phyloP scores from a whole-genome alignment of 2,888 invertebrate species.

The Limnephilus rhombicus region DNA sequence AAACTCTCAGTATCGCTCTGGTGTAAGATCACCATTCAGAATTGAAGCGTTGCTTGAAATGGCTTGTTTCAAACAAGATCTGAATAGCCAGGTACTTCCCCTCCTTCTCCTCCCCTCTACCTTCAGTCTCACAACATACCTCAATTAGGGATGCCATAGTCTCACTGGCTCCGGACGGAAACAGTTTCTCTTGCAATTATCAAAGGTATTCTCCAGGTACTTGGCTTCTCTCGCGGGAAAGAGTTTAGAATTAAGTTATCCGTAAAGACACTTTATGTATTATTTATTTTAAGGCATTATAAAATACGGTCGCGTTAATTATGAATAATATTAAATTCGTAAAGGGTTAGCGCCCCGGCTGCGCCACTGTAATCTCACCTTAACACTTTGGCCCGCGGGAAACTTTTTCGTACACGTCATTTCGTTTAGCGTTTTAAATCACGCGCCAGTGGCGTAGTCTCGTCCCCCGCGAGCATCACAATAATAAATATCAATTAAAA shows the following conservation, averaged over 20 bases:
- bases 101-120: too few relatives aligned
- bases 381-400: slow-evolving; percentile 39
- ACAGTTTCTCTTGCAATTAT: not conserved
- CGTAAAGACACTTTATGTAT: slow-evolving; percentile 1
- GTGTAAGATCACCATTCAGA: too few relatives aligned
- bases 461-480: slow-evolving; percentile 48
- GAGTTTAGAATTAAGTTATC: not conserved
- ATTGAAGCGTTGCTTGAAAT: too few relatives aligned
- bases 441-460: slow-evolving; percentile 66
- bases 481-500: slow-evolving; percentile 64
- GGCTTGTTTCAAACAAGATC: too few relatives aligned
- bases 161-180: too few relatives aligned
- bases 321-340: slow-evolving; percentile 35
- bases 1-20: too few relatives aligned
- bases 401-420: slow-evolving; percentile 57
- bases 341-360: slow-evolving; percentile 28
- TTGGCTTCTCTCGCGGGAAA: not conserved
- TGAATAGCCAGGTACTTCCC: too few relatives aligned
- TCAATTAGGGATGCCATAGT: too few relatives aligned
- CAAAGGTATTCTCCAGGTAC: not conserved
- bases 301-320: not conserved
- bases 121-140: too few relatives aligned
- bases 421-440: slow-evolving; percentile 66
- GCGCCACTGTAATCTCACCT: slow-evolving; percentile 47
- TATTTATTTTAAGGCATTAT: not conserved